phyloP scores from a whole-genome alignment of 2,888 invertebrate genomes.

The Antitype chi region DNA sequence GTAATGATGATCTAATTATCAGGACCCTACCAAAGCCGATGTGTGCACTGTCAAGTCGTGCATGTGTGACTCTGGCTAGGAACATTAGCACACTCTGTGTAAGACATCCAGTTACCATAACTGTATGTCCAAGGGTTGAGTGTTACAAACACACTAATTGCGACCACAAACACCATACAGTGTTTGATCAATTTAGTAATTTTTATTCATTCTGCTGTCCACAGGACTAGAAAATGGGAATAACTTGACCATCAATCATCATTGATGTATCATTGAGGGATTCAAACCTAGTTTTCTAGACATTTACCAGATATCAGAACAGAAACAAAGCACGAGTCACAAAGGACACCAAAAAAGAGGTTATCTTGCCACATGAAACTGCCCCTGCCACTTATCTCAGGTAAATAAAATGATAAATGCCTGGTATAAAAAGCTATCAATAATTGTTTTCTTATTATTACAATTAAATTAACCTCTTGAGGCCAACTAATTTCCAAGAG shows the following conservation, averaged over 20 bases:
- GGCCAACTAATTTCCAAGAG: neutral
- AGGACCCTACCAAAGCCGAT: slow-evolving; percentile 89
- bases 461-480: neutral
- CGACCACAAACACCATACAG: neutral
- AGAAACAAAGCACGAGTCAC: neutral
- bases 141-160: slow-evolving; percentile 69
- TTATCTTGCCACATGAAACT: slow-evolving; percentile 16
- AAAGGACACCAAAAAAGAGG: neutral
- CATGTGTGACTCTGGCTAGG: slow-evolving; percentile 89
- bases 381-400: neutral
- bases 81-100: slow-evolving; percentile 88
- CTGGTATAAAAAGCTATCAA: no score
- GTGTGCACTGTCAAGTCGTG: slow-evolving; percentile 77
- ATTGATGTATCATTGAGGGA: neutral
- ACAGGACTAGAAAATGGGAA: neutral
- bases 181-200: neutral
- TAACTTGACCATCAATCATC: neutral
- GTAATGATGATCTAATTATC: neutral
- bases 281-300: neutral
- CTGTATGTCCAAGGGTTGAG: slow-evolving; percentile 70
- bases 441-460: neutral
- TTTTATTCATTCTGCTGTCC: neutral
- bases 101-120: slow-evolving; percentile 79
- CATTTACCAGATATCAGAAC: neutral
- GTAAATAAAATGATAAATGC: slow-evolving; percentile 18